Base-by-base conservation (phyloP, 2,888 invertebrate species). In the Aspidiotus destructor region DNA sequence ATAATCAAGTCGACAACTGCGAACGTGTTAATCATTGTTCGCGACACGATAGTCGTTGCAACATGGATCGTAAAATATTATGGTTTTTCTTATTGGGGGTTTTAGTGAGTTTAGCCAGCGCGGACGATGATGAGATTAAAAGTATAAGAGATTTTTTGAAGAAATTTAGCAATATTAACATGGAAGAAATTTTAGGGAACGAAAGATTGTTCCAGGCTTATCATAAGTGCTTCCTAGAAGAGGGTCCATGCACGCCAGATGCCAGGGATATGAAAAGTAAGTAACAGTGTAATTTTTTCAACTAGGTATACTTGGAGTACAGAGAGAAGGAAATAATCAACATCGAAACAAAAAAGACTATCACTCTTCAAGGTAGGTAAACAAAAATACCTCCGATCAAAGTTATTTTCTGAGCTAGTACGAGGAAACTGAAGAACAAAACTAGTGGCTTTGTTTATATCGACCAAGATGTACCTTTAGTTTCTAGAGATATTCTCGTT, bases 241-340 rank as follows among this genome's bases (percentile, higher is more conserved):
- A 77, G 69, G 84, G 84, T 11, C 82, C 80, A 52, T 88, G 88
- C 75, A 86, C 83, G 2, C 80, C 86, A 10, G 87, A 88, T 74
- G 87, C 83, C 70, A 82, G 82, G 73, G 84, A 85, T 77, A 77
- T 89, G 3, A 88, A 85, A 80, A 81, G 88, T 88, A 76, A 81
- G 82, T 79, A 53, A 48, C 48, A 13, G 5, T 3, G 28, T 28
- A 28, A 28, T 28, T 28, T 28, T 28, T 28, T 28, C 28, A 28
- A 28, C 28, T 28, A 28, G 28, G 5, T 28, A 5, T 28, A 28
- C 28, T 28, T 28, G 5, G 5, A 5, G 28, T 28, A 28, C 28
- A 28, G 28, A 28, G 28, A 28, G 28, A 5, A 5, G 28, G 5
- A 28, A 28, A 1, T 3, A 28, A 28, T 28, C 28, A 28, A 28